A percentile compares a stretch with the other conserved stretches of the same genome.
Conservation (phyloP, 2,113 vertebrate species). For the Benitochromis conjunctus region DNA sequence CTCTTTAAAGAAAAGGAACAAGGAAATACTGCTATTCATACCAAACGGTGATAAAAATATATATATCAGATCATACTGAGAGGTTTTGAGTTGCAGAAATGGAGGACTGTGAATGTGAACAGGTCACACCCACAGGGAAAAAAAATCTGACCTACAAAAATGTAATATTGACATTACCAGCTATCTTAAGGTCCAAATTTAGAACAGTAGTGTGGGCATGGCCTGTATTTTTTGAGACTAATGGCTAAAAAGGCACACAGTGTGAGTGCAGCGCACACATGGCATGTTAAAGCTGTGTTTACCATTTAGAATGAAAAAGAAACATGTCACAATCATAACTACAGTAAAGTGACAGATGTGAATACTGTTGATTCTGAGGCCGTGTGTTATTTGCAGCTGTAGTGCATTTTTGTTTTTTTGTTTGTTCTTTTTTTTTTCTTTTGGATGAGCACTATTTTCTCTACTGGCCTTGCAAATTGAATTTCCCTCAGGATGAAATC, state of each 20-base stretch:
- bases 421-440: background rate
- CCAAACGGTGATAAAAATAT: too few relatives aligned
- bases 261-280: background rate
- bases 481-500: constrained; percentile 32
- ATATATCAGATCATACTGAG: background rate
- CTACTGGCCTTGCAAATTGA: constrained; percentile 12
- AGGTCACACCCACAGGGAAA: background rate
- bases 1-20: background rate
- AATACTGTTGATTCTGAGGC: background rate
- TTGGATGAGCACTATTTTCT: constrained; percentile 11
- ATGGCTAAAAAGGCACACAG: background rate
- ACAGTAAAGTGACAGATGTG: background rate
- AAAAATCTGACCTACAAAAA: background rate
- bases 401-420: background rate
- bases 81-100: background rate
- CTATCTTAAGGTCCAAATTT: background rate
- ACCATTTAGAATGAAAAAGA: background rate
- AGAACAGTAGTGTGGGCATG: background rate
- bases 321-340: background rate
- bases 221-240: background rate
- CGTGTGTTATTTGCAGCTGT: background rate
- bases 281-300: background rate
- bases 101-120: background rate
- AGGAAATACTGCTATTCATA: background rate
- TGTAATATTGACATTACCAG: background rate